phyloP scores from a whole-genome alignment of 2,797 vertebrate genomes.

The Toxotes lorentzi region DNA sequence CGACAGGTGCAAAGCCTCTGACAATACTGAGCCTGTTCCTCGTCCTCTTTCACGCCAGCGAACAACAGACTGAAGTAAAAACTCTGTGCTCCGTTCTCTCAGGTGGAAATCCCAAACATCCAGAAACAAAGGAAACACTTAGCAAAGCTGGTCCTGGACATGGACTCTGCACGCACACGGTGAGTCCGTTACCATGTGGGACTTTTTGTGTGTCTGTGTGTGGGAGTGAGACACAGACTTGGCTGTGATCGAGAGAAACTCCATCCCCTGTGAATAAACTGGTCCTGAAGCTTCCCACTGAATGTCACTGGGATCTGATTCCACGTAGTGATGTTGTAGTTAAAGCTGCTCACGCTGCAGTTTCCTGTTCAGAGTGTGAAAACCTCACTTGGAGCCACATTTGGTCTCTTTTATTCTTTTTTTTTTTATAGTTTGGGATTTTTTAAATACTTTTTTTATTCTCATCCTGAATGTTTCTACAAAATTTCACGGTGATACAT shows the following conservation, averaged over 20 bases:
- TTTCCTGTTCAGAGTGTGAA: slow-evolving; percentile 12
- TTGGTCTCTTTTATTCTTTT: no score
- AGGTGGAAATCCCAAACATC: slow-evolving; percentile 98
- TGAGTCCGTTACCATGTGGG: slow-evolving; percentile 66
- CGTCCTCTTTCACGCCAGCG: slow-evolving; percentile 28
- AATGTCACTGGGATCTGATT: slow-evolving; percentile 63
- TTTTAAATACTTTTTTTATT: no score
- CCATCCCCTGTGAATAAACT: slow-evolving; percentile 62
- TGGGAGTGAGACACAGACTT: slow-evolving; percentile 3
- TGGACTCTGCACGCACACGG: slow-evolving; percentile 96
- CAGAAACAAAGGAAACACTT: slow-evolving; percentile 99
- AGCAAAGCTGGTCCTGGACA: slow-evolving; percentile 96
- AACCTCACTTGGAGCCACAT: neutral
- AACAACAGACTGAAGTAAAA: slow-evolving; percentile 28
- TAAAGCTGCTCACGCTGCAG: neutral
- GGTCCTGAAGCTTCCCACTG: slow-evolving; percentile 50
- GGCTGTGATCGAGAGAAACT: slow-evolving; percentile 55
- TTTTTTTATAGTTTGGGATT: no score
- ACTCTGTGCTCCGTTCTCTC: slow-evolving; percentile 53
- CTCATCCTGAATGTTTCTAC: no score
- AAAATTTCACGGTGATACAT: no score
- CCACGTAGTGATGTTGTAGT: slow-evolving; percentile 32
- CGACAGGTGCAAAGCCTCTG: slow-evolving; percentile 34
- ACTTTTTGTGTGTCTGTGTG: neutral
- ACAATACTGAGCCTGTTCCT: slow-evolving; percentile 32